phyloP scores from a whole-genome alignment of 2,113 vertebrate genomes.

The Stercorarius parasiticus region DNA sequence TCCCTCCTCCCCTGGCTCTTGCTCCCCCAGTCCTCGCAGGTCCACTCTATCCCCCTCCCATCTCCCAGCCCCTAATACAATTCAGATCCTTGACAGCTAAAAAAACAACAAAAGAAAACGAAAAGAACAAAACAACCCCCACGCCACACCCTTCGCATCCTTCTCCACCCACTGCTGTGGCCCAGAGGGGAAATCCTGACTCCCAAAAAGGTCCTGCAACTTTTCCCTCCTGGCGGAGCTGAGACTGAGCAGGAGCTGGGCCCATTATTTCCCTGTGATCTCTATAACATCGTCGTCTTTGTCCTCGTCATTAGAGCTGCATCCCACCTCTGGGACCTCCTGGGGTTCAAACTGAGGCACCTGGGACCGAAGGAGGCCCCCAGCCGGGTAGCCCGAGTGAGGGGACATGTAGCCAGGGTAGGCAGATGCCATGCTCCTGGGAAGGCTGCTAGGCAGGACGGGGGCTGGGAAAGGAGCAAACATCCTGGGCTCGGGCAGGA shows the following conservation, averaged over 20 bases:
- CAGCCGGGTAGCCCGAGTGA: slow-evolving; percentile 83
- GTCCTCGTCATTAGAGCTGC: slow-evolving; percentile 94
- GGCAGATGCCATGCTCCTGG: slow-evolving; percentile 81
- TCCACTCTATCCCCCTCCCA: slow-evolving; percentile 31
- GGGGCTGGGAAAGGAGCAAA: slow-evolving; percentile 82
- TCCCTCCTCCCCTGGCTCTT: slow-evolving; percentile 38
- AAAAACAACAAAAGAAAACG: not conserved
- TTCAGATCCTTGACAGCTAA: slow-evolving; percentile 65
- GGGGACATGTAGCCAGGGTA: slow-evolving; percentile 84
- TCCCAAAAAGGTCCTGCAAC: slow-evolving; percentile 64
- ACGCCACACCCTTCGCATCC: slow-evolving; percentile 45
- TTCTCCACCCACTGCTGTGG: slow-evolving; percentile 49
- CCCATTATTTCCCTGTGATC: slow-evolving; percentile 90
- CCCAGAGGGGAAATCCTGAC: slow-evolving; percentile 64
- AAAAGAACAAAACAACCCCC: slow-evolving; percentile 43
- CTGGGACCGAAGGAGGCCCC: slow-evolving; percentile 86
- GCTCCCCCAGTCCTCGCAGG: slow-evolving; percentile 34
- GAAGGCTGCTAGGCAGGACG: slow-evolving; percentile 80
- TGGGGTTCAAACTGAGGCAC: slow-evolving; percentile 86
- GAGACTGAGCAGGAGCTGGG: slow-evolving; percentile 30
- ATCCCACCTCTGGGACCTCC: slow-evolving; percentile 85
- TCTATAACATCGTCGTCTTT: slow-evolving; percentile 98
- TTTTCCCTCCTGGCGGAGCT: slow-evolving; percentile 30
- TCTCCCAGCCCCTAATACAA: slow-evolving; percentile 49
- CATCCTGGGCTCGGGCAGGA: slow-evolving; percentile 89